Evolutionary conservation across 2,113 vertebrate genomes (phyloP).

Genomic region (Redunca redunca): DNA sequence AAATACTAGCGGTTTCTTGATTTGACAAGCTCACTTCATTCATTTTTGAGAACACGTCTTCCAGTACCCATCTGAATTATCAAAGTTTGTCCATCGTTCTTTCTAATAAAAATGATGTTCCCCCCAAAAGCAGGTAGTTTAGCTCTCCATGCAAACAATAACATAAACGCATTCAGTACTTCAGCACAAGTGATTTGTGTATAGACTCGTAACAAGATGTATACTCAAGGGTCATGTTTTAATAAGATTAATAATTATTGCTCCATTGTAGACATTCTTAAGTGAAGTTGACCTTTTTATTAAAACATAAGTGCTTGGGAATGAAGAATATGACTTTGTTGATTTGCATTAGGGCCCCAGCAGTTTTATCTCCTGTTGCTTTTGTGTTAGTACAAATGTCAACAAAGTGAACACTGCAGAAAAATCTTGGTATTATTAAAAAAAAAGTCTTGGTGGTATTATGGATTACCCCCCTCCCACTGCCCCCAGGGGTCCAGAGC

Average conservation of each 20-base stretch:
- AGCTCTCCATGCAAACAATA: not conserved
- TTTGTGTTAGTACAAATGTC: constrained; percentile 18
- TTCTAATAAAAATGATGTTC: constrained; percentile 11
- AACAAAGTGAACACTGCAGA: not conserved
- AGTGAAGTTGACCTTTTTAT: not conserved
- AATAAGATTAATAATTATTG: constrained; percentile 10
- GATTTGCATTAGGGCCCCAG: not conserved
- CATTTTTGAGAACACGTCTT: constrained; percentile 29
- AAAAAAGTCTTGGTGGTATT: not conserved
- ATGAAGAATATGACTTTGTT: not conserved
- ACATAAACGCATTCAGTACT: not conserved
- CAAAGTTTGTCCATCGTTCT: not conserved
- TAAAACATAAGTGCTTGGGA: not conserved
- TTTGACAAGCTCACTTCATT: not conserved
- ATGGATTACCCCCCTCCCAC: not conserved
- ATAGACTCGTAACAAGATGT: not conserved
- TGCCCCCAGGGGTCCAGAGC: not conserved
- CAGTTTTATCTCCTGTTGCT: not conserved
- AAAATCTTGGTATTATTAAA: not conserved
- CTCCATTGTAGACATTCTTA: not conserved
- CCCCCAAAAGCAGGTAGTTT: not conserved
- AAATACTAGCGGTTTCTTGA: not conserved
- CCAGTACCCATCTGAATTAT: not conserved
- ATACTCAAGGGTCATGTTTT: not conserved
- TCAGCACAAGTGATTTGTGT: not conserved